These are phyloP conservation scores for Mellivora capensis DNA, from an alignment of 2,113 vertebrate genomes.

Conservation along the genomic window DNA sequence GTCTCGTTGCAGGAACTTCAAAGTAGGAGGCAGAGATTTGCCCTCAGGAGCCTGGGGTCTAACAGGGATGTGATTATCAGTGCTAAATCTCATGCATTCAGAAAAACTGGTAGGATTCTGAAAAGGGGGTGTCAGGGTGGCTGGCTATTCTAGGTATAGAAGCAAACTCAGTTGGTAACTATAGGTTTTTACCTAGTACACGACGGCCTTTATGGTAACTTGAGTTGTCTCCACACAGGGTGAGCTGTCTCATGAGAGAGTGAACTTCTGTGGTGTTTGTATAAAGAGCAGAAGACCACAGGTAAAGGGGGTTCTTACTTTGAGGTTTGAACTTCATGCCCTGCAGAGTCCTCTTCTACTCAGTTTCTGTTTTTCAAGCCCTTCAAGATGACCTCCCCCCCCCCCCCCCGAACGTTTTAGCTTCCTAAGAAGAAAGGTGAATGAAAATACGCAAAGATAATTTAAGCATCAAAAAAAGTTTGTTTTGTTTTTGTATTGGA, in stretches of 20 bases:
- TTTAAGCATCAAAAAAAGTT: not conserved
- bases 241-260: not conserved
- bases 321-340: not conserved
- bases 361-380: constrained; percentile 3
- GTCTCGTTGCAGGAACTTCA: not conserved
- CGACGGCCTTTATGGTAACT: not conserved
- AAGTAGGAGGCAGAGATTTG: not conserved
- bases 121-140: not conserved
- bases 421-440: not conserved
- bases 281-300: not conserved
- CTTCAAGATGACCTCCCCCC: not conserved
- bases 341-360: not conserved
- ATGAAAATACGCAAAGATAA: constrained; percentile 5
- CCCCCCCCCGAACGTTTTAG: not conserved
- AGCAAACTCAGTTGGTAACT: not conserved
- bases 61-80: not conserved
- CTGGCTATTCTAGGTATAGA: no score
- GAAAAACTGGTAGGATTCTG: not conserved
- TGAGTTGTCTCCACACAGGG: not conserved
- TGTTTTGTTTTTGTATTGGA: not conserved
- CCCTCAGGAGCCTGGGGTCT: no score
- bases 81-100: not conserved
- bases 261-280: not conserved
- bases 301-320: not conserved
- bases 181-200: not conserved